Evolutionary conservation across 2,113 vertebrate species (phyloP).

Genomic region (Mormyrus iriodes): DNA sequence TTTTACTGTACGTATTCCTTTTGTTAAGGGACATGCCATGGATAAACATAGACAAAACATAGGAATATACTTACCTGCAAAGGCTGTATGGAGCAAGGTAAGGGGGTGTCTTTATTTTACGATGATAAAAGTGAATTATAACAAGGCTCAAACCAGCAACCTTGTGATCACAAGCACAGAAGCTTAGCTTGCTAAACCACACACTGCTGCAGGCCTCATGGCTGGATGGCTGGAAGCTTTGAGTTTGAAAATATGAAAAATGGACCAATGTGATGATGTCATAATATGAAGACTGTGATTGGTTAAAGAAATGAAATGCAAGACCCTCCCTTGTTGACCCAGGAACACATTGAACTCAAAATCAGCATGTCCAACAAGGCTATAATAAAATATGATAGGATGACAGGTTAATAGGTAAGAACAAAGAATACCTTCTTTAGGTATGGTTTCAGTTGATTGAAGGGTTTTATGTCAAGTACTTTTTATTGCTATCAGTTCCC

Average conservation of each 20-base stretch:
- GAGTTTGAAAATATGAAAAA: background rate
- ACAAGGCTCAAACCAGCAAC: background rate
- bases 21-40: background rate
- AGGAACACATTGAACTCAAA: background rate
- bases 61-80: background rate
- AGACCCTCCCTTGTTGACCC: background rate
- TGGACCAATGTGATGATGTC: background rate
- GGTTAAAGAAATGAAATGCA: background rate
- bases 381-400: background rate
- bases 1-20: background rate
- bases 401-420: background rate
- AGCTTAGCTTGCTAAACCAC: background rate
- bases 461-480: background rate
- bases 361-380: background rate
- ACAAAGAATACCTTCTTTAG: background rate
- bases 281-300: background rate
- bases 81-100: background rate
- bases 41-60: background rate
- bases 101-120: background rate
- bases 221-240: background rate
- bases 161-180: background rate
- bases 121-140: background rate
- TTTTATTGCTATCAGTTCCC: background rate
- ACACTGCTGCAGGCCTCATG: no score
- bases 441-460: background rate